Conservation (phyloP, 2,797 vertebrate genomes). For the Sciurus vulgaris region DNA sequence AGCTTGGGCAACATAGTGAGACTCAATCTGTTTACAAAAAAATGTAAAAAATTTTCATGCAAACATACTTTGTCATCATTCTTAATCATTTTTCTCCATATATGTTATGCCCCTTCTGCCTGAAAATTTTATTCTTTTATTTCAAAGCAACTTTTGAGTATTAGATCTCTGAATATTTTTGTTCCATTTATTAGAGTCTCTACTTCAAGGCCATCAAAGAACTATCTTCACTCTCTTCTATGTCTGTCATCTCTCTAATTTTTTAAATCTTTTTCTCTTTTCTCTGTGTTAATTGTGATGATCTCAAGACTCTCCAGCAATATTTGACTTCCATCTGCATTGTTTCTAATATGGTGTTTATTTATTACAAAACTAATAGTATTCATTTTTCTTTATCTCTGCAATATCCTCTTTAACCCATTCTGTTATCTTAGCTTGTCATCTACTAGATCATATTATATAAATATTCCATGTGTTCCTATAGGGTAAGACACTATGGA, state of each 20-base stretch:
- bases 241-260: slow-evolving; percentile 16
- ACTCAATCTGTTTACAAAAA: no score
- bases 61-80: neutral
- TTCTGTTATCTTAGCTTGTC: slow-evolving; percentile 37
- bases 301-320: slow-evolving; percentile 31
- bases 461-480: neutral
- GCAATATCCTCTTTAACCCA: neutral
- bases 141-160: neutral
- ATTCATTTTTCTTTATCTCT: slow-evolving; percentile 32
- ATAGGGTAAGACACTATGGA: neutral
- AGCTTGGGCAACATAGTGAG: no score
- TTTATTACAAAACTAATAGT: slow-evolving; percentile 25
- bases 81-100: neutral
- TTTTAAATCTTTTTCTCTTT: neutral
- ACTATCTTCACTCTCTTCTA: neutral
- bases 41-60: neutral
- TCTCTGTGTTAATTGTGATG: slow-evolving; percentile 24
- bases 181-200: neutral
- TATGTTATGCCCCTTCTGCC: neutral
- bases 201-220: slow-evolving; percentile 23
- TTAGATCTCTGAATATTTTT: neutral
- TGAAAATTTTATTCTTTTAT: slow-evolving; percentile 19
- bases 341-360: neutral
- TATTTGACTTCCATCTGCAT: neutral
- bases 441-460: slow-evolving; percentile 22